Percentiles rank a stretch among this genome's conserved stretches.
Conservation (phyloP, 2,888 invertebrate genomes). For the Colostygia pectinataria region DNA sequence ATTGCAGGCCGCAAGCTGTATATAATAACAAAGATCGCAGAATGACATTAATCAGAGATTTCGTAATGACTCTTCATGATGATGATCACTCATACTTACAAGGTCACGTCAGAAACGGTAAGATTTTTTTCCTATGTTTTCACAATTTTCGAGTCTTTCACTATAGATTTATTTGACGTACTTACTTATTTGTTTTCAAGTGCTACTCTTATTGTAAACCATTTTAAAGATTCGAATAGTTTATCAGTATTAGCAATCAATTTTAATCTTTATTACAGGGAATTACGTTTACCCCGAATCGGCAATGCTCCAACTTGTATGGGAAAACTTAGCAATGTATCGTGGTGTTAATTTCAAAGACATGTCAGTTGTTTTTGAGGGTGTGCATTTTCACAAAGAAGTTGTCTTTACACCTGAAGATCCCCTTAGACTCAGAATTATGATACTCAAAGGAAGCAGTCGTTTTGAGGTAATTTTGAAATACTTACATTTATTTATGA, state of each 20-base stretch:
- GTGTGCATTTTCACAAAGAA: conserved; percentile 37
- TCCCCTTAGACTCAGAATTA: conserved; percentile 31
- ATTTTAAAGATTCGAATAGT: no score
- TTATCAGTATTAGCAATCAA: no score
- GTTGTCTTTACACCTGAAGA: conserved; percentile 27
- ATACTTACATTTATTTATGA: no score
- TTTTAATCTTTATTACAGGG: conserved; percentile 5
- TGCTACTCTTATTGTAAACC: no score
- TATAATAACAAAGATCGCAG: conserved; percentile 38
- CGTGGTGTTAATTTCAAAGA: conserved; percentile 54
- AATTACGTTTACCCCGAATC: conserved; percentile 87
- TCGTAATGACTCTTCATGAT: conserved; percentile 52
- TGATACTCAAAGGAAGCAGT: conserved; percentile 42
- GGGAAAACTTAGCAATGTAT: conserved; percentile 76
- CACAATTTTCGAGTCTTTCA: no score
- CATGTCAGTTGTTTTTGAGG: conserved; percentile 35
- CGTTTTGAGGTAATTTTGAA: conserved; percentile 39
- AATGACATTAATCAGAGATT: conserved; percentile 39
- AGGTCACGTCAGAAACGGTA: conserved; percentile 47
- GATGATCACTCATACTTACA: conserved; percentile 47
- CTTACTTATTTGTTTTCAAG: no score
- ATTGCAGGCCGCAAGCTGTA: conserved; percentile 45
- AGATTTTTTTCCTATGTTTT: neutral
- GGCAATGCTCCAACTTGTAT: conserved; percentile 67
- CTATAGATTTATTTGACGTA: no score